Evolutionary conservation across 2,113 vertebrate genomes (phyloP).

Genomic region (Accipiter virgatus): DNA sequence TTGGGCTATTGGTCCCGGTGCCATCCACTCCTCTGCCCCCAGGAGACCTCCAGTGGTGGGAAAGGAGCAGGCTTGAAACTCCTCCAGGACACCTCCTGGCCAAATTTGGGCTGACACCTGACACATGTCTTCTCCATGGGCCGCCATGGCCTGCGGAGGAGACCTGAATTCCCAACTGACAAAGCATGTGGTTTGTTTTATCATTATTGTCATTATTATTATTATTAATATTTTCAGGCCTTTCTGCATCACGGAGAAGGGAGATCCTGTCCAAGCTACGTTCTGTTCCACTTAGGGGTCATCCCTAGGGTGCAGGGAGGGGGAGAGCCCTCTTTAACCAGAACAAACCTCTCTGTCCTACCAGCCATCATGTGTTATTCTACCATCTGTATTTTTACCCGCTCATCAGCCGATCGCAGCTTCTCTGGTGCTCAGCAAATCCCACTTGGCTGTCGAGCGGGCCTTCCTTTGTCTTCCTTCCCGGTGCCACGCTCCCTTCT

Average conservation of each 20-base stretch:
- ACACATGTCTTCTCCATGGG: fast-evolving
- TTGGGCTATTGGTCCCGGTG: background rate
- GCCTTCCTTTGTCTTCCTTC: background rate
- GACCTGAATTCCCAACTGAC: background rate
- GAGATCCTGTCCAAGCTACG: background rate
- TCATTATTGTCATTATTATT: background rate
- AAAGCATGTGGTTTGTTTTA: background rate
- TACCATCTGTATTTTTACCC: background rate
- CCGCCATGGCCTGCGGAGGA: background rate
- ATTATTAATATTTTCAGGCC: background rate
- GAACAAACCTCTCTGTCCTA: background rate
- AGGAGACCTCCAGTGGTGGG: background rate
- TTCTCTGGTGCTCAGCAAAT: constrained; percentile 33
- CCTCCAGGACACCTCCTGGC: background rate
- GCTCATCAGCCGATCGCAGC: background rate
- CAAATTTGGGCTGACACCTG: background rate
- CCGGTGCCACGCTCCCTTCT: background rate
- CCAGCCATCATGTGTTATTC: background rate
- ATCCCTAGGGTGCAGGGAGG: background rate
- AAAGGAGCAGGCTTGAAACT: background rate
- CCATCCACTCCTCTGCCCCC: background rate
- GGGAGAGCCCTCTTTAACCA: background rate
- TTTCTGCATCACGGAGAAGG: background rate
- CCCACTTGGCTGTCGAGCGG: background rate
- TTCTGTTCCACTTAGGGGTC: background rate